phyloP scores from a whole-genome alignment of 2,888 invertebrate species.

The Parnassius glacialis region DNA sequence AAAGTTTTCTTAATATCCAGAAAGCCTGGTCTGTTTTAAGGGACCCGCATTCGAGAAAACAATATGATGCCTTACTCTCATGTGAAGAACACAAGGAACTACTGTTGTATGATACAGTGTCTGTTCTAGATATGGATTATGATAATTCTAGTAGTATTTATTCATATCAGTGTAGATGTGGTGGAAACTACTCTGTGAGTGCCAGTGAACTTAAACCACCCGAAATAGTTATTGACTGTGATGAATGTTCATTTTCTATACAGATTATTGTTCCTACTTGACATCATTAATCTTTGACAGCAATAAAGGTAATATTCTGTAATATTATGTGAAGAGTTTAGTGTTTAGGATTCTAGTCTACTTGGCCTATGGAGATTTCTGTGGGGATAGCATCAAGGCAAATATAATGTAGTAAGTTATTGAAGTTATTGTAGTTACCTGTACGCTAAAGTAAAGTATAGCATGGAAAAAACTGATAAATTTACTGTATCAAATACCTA shows the following conservation, averaged over 20 bases:
- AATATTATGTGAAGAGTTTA: too few species aligned
- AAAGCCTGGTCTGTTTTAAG: constrained; percentile 87
- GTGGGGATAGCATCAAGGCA: too few species aligned
- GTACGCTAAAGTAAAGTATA: too few species aligned
- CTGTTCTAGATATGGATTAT: constrained; percentile 67
- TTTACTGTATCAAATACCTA: too few species aligned
- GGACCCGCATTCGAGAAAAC: constrained; percentile 80
- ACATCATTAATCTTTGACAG: not conserved
- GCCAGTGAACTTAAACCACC: constrained; percentile 34
- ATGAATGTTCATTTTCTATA: constrained; percentile 88
- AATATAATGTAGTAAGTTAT: too few species aligned
- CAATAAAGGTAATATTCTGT: too few species aligned
- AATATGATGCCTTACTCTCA: constrained; percentile 83
- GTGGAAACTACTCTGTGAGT: constrained; percentile 80
- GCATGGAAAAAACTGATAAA: too few species aligned
- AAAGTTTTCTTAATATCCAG: constrained; percentile 72
- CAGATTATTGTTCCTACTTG: constrained; percentile 60
- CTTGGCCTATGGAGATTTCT: too few species aligned
- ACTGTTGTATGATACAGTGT: constrained; percentile 82
- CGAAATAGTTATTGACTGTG: constrained; percentile 82
- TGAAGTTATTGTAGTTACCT: too few species aligned
- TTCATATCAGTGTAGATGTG: constrained; percentile 85
- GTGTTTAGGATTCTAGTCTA: too few species aligned
- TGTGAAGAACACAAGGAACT: constrained; percentile 80
- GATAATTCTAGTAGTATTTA: constrained; percentile 54